These are phyloP conservation scores for Enteromius trimaculatus DNA, from an alignment of 2,797 vertebrate genomes.

Conservation along the genomic window DNA sequence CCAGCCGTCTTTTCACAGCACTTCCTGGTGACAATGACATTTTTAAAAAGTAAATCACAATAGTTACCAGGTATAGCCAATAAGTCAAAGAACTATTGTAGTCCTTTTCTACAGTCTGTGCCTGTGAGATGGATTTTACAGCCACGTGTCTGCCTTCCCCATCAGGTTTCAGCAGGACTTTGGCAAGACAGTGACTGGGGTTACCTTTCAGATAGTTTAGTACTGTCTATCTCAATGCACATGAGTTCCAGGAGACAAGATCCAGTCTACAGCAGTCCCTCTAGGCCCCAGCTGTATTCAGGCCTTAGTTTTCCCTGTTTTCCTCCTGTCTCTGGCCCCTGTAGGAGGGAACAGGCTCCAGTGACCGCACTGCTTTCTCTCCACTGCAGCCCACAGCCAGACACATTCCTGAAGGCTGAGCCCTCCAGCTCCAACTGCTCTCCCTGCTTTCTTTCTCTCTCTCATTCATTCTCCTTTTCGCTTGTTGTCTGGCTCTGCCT, in stretches of 20 bases:
- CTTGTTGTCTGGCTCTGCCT: background rate
- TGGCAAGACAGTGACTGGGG: slow-evolving; percentile 48
- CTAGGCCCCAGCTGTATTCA: slow-evolving; percentile 59
- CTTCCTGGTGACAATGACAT: background rate
- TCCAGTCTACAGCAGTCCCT: slow-evolving; percentile 29
- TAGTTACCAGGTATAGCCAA: background rate
- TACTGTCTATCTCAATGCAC: background rate
- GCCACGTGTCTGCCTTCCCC: slow-evolving; percentile 63
- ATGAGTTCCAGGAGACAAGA: background rate
- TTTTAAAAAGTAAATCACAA: background rate
- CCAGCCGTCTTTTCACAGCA: background rate
- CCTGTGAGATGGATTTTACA: slow-evolving; percentile 62
- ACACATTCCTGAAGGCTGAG: slow-evolving; percentile 83
- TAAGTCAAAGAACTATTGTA: background rate
- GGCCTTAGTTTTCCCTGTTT: slow-evolving; percentile 60
- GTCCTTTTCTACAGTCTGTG: slow-evolving; percentile 36
- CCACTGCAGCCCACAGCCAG: slow-evolving; percentile 73
- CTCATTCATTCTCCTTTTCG: slow-evolving; percentile 39
- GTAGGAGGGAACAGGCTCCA: slow-evolving; percentile 72
- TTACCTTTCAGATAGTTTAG: slow-evolving; percentile 16
- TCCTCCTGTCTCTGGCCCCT: slow-evolving; percentile 75
- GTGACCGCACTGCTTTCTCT: slow-evolving; percentile 75
- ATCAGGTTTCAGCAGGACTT: slow-evolving; percentile 60
- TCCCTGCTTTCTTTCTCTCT: slow-evolving; percentile 58
- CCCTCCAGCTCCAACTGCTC: slow-evolving; percentile 65